Evolutionary conservation across 2,113 vertebrate species (phyloP), one percentile per base, ranked within the genome.

Genomic region (Colius striatus): DNA sequence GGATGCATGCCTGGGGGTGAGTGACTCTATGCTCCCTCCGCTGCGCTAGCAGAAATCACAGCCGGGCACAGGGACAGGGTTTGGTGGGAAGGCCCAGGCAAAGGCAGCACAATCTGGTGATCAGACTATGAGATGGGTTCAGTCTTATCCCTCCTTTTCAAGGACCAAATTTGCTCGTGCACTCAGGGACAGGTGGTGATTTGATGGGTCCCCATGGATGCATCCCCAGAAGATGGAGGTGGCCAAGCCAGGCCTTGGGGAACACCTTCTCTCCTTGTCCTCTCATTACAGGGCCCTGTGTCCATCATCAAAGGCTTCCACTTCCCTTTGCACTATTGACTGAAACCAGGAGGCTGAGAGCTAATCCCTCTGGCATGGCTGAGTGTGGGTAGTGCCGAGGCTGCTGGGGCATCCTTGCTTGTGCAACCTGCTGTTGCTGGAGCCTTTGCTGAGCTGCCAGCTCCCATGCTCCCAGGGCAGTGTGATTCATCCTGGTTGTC

Each of bases 1-100:
- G 67, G 34, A 47, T 61, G 32, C 30, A 32, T 57, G 41, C 25
- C 12, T 0, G 0, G 36, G 14, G 36, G 32, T 80, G 57, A 54
- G 41, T 1, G 10, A 27, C 45, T 78, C 21, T 2, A 1, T 67
- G 32, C 57, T 85, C 50, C 41, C 13, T 79, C 19, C 1, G 2
- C 41, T 58, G 53, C 29, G n/a, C n/a, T 23, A 19, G 27, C 1
- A 1, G n/a, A 72, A 88, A 75, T 43, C 67, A 68, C 48, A 0
- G 0, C 23, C 0, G 2, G 34, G 9, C 3, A 4, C 2, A 2
- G 53, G 60, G 47, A 5, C 41, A 62, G 80, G 47, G 27, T 82
- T 55, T 32, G 43, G 36, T 58, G 16, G 71, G 54, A 76, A 48
- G 47, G 48, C 66, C 70, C 27, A 7, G 47, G 36, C 76, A 41